Evolutionary conservation across 2,797 vertebrate genomes (phyloP), one percentile per base, ranked within the genome.

Genomic region (Platyrinchus mystaceus): DNA sequence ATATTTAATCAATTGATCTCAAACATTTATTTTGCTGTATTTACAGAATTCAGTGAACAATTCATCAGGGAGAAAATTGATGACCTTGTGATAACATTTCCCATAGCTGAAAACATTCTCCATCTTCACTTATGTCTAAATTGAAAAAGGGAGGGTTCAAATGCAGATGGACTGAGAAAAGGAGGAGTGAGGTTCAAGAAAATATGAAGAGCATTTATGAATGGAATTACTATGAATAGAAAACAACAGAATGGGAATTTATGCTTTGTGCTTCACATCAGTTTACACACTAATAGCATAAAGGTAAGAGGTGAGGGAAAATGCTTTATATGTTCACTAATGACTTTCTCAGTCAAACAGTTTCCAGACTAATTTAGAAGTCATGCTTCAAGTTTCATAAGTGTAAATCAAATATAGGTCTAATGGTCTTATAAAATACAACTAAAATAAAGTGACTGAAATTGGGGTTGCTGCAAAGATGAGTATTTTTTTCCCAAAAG

Each of bases 1-100:
- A 90, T 81, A 93, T 44, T 77, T 92, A 95, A 83, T 82, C 62
- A 85, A 92, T 93, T 93, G 70, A 93, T 85, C 75, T 92, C 59
- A 93, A 95, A 85, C 59, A 62, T 78, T 71, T 63, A 44, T 69
- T 70, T 85, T 83, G 5, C 32, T 95, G 66, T 89, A 69, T 81
- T 93, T 66, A 81, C 46, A 64, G 22, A 90, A 83, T 71, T 91
- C 87, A 94, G 47, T 86, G 82, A 69, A 90, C 24, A 92, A 84
- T 92, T 95, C 12, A 83, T 70, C 64, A 83, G 53, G 39, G 22
- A 70, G 21, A 89, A 93, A 84, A 36, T 10, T 41, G 18, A 83
- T 83, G 75, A 95, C 68, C 62, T 77, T 84, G 34, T 49, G 30
- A 41, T 78, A 87, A 62, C 6, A 7, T 87, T 64, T 95, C 67